Evolutionary conservation across 2,888 invertebrate genomes (phyloP), one percentile per base, ranked within the genome.

Genomic region (Galerucella nymphaeae): DNA sequence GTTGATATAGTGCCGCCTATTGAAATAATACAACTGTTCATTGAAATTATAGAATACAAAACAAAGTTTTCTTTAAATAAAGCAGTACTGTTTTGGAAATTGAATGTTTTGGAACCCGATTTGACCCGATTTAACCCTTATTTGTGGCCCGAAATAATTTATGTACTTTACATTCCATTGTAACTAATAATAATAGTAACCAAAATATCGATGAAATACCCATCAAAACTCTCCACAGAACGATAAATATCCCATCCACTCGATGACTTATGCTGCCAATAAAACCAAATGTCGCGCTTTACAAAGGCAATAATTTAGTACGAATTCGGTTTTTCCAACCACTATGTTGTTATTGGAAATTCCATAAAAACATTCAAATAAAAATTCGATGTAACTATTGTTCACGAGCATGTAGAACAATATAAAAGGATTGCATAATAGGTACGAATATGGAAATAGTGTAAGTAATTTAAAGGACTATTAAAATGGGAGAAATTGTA

Each of bases 281-380:
- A 48, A 48, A n/a, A 48, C 48, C 48, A 48, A 48, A 48, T 48
- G 48, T 48, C 48, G 48, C 48, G n/a, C 48, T 48, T 8, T 2
- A 48, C 48, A 48, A 48, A 48, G 6, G 48, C 48, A n/a, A 48
- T 48, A 48, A 48, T 48, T 48, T 48, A 48, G 48, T n/a, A 48
- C n/a, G 14, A n/a, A 48, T 48, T 48, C 48, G 48, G 48, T 14
- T 48, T 48, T 48, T 16, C 48, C n/a, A 48, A 48, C 48, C 48
- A 48, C 48, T 48, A n/a, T 48, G n/a, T 48, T 48, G 48, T 48
- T 48, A 48, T 48, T 48, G 48, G 48, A 48, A 48, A 48, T 48
- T 48, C 48, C 48, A 48, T n/a, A n/a, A 48, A 48, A 48, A 48
- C 48, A 48, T 48, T 6, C 48, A n/a, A 48, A n/a, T 48, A 48